phyloP scores from a whole-genome alignment of 2,113 vertebrate genomes.

The Gavia stellata region DNA sequence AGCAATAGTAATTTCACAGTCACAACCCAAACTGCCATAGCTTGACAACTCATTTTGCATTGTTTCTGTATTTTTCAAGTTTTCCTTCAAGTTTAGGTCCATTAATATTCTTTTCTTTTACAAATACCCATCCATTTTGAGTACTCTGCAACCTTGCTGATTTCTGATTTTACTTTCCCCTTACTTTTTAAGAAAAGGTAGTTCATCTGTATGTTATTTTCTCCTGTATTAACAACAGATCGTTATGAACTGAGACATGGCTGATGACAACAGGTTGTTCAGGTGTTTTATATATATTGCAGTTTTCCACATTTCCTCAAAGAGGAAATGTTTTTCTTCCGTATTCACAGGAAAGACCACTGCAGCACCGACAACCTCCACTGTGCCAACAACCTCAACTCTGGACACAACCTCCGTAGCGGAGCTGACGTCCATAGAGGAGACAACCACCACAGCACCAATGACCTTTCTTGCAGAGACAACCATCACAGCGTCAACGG shows the following conservation, averaged over 20 bases:
- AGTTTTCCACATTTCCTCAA: not conserved
- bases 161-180: not conserved
- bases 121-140: not conserved
- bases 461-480: accelerated
- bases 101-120: not conserved
- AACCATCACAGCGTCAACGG: accelerated
- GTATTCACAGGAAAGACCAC: not conserved
- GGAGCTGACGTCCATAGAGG: accelerated
- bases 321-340: not conserved
- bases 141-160: not conserved
- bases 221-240: not conserved
- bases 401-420: accelerated
- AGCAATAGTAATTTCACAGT: not conserved
- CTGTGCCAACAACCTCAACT: accelerated
- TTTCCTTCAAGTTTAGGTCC: not conserved
- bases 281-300: not conserved
- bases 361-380: accelerated
- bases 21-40: not conserved
- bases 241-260: accelerated
- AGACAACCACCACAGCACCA: not conserved
- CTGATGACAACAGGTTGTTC: not conserved
- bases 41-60: not conserved
- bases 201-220: not conserved
- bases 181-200: not conserved
- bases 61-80: not conserved